Evolutionary conservation across 2,113 vertebrate species (phyloP).

Genomic region (Anarrhichthys ocellatus): DNA sequence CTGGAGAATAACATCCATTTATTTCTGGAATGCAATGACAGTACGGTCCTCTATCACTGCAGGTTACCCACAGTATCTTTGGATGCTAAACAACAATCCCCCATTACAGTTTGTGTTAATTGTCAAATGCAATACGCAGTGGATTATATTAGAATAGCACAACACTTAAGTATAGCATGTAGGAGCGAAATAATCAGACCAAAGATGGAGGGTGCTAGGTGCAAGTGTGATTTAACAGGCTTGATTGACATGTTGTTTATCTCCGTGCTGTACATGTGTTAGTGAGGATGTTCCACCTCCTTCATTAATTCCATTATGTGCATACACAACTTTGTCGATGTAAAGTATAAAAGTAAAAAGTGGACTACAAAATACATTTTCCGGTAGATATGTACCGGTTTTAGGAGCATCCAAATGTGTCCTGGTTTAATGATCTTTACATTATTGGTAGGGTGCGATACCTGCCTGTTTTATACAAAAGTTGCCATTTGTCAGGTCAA

Average conservation of each 20-base stretch:
- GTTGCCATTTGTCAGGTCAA: not conserved
- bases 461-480: not conserved
- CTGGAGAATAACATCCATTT: conserved; percentile 21
- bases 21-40: conserved; percentile 18
- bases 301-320: not conserved
- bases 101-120: not conserved
- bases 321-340: not conserved
- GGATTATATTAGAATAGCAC: not conserved
- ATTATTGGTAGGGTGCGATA: not conserved
- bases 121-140: not conserved
- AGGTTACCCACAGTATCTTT: not conserved
- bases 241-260: not conserved
- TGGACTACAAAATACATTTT: not conserved
- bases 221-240: not conserved
- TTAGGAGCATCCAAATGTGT: not conserved
- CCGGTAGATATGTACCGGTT: not conserved
- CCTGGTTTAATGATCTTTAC: not conserved
- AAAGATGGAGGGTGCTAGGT: not conserved
- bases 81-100: not conserved
- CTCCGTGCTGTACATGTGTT: not conserved
- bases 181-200: not conserved
- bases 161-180: not conserved
- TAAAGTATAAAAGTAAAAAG: not conserved
- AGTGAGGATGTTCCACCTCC: not conserved
- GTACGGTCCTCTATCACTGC: not conserved